Base-by-base conservation (phyloP, 1,140 invertebrate species). In the Patella vulgata region DNA sequence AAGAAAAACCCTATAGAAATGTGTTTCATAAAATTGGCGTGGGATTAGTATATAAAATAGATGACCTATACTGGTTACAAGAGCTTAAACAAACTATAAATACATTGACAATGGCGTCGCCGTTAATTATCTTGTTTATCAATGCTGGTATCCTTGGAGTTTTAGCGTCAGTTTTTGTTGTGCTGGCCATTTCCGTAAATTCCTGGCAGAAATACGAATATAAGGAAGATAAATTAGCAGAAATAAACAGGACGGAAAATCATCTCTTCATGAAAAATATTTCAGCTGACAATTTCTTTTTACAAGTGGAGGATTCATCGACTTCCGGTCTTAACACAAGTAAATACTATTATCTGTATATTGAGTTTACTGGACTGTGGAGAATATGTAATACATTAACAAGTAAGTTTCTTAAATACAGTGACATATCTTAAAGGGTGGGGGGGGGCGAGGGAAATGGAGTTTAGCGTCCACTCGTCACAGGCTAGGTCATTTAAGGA, bases 161-260 rank as follows among this genome's bases (percentile, higher is more conserved):
- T 3, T 23, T 72, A 12, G 66, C 66, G 14, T 69, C 66, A 17
- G 5, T 72, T 8, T 47, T 72, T 33, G 63, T 66, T 48, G 40
- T 69, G 21, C 33, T 72, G 12, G 59, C 66, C 11, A 60, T 72
- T 3, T 52, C 60, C 19, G 67, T 69, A 39, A 61, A 68, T 33
- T 31, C 48, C 28, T 72, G 70, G 70, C 57, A 69, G 48, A 48
- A 64, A 23, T n/a, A 54, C 0, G 47, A 27, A 2, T 70, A 51
- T 25, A 59, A 66, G 48, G 19, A 43, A n/a, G 25, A 14, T n/a
- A 19, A 21, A 4, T 23, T 66, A 1, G 28, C 14, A 3, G 21
- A 47, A 8, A 39, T 68, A 31, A 66, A 65, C 48, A 21, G 21
- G 3, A 52, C 56, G 30, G 31, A 25, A 3, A 39, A 40, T 33